Evolutionary conservation across 2,888 invertebrate genomes (phyloP).

Genomic region (Eutolmus rufibarbis): DNA sequence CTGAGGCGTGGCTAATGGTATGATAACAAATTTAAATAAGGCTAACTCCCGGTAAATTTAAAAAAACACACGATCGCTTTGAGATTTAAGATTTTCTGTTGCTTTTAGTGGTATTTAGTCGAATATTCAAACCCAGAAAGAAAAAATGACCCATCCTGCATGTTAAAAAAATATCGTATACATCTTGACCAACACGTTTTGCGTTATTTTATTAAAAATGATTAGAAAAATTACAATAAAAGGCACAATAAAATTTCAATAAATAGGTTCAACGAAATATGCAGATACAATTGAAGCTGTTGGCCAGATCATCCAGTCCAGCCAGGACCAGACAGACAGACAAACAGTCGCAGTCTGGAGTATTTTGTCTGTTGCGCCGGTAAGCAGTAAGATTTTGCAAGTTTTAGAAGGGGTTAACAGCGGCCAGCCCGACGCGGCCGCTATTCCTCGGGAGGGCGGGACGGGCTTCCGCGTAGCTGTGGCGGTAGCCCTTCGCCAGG

Average conservation of each 20-base stretch:
- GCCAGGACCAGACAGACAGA: not conserved
- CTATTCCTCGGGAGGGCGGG: constrained; percentile 50
- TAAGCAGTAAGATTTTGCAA: not conserved
- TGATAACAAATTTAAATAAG: no score
- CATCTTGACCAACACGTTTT: constrained; percentile 8
- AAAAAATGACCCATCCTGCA: no score
- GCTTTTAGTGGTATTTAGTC: no score
- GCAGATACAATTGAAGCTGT: not conserved
- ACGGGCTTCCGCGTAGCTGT: constrained; percentile 60
- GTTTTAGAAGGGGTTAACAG: constrained; percentile 60
- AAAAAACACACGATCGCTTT: no score
- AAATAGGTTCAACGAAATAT: constrained; percentile 16
- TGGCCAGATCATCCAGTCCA: not conserved
- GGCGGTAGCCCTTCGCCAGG: constrained; percentile 61
- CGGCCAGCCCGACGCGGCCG: constrained; percentile 61
- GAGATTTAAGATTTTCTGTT: no score
- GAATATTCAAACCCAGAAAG: no score
- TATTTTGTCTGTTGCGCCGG: not conserved
- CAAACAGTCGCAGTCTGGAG: not conserved
- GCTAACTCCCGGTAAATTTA: no score
- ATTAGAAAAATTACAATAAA: constrained; percentile 29
- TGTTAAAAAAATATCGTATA: not conserved
- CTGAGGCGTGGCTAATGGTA: no score
- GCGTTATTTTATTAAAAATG: constrained; percentile 14
- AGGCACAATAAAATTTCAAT: constrained; percentile 31